Conservation (phyloP, 2,797 vertebrate species). For the Parambassis ranga region DNA sequence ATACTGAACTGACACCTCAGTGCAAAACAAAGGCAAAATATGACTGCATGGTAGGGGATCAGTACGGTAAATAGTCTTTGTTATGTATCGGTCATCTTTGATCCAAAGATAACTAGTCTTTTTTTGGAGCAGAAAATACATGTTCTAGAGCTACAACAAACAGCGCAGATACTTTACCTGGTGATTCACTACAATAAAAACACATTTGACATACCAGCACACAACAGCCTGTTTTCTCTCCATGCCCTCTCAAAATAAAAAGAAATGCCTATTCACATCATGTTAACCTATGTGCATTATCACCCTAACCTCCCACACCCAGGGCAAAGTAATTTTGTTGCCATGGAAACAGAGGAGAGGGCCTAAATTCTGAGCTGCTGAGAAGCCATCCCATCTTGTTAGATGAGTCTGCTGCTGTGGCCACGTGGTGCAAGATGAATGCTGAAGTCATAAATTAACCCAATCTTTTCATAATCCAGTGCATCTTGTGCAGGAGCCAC, state of each 20-base stretch:
- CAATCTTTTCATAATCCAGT: slow-evolving; percentile 40
- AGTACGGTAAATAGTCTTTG: background rate
- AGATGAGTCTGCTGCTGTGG: slow-evolving; percentile 27
- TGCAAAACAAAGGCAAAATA: too few species aligned
- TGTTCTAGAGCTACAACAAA: background rate
- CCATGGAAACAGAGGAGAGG: slow-evolving; percentile 69
- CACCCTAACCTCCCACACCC: slow-evolving; percentile 47
- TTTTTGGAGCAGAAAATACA: background rate
- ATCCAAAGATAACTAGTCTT: background rate
- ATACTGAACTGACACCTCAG: too few species aligned
- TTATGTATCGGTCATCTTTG: background rate
- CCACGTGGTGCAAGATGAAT: slow-evolving; percentile 35
- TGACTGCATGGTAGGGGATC: background rate
- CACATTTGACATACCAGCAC: background rate
- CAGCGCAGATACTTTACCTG: background rate
- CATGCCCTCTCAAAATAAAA: background rate
- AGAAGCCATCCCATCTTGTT: slow-evolving; percentile 57
- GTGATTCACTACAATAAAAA: background rate
- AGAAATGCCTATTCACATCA: slow-evolving; percentile 17
- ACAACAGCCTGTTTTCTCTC: background rate
- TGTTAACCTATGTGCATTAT: slow-evolving; percentile 48
- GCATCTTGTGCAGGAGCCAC: slow-evolving; percentile 5
- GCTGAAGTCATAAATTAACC: slow-evolving; percentile 57
- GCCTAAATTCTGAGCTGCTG: slow-evolving; percentile 48
- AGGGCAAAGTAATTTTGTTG: slow-evolving; percentile 61